A percentile compares a stretch with the other conserved stretches of the same genome.
These are phyloP conservation scores for Mallotus villosus DNA, from an alignment of 2,797 vertebrate genomes.

Conservation along the genomic window DNA sequence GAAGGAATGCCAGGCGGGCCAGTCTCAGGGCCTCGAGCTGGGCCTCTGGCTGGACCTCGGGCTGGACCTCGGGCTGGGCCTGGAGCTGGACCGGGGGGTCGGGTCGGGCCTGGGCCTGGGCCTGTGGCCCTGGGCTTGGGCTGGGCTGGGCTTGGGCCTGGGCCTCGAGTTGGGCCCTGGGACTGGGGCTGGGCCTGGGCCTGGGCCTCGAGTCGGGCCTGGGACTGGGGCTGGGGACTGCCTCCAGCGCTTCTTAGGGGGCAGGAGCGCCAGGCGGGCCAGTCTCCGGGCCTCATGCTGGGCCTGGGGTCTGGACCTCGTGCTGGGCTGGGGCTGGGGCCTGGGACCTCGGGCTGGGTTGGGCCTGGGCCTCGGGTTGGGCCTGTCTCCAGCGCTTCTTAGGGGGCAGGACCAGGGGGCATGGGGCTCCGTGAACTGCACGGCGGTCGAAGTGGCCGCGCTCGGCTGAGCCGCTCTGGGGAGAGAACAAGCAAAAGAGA, in stretches of 20 bases:
- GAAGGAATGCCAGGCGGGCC: neutral
- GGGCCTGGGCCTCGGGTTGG: no score
- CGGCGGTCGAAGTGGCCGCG: neutral
- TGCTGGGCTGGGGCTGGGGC: no score
- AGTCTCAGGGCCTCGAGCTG: neutral
- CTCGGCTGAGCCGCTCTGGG: neutral
- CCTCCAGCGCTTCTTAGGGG: constrained; percentile 2
- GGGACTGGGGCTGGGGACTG: neutral
- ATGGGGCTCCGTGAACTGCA: neutral
- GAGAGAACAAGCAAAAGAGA: neutral
- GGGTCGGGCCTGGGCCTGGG: no score
- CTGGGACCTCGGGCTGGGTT: no score
- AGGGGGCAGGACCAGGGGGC: neutral
- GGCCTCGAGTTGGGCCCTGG: neutral
- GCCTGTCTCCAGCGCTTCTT: constrained; percentile 2
- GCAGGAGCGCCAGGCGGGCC: neutral
- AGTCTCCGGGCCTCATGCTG: neutral
- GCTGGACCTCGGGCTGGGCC: no score
- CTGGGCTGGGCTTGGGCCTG: no score
- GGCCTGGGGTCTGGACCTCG: no score
- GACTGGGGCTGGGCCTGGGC: no score
- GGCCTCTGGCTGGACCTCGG: no score
- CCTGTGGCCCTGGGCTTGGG: no score
- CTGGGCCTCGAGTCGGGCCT: no score
- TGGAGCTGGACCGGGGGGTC: no score